Evolutionary conservation across 1,140 invertebrate genomes (phyloP), one percentile per base, ranked within the genome.

Genomic region (Aphelinus certus): DNA sequence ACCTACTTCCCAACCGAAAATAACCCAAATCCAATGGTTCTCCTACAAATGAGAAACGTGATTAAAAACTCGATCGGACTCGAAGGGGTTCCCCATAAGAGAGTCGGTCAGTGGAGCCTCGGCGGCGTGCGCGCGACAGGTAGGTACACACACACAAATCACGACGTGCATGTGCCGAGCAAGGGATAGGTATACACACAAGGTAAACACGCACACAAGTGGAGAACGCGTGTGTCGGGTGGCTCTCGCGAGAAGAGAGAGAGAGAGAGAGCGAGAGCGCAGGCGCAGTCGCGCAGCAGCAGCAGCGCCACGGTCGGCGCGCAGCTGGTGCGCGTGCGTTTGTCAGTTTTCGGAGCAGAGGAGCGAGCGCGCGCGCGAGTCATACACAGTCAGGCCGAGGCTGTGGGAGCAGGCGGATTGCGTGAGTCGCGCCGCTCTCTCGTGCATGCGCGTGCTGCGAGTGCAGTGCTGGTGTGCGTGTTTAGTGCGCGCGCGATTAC

Each of bases 391-490:
- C 79, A 77, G 76, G 79, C 73, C 81, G 82, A 80, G 81, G 82
- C 81, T 79, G 81, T 79, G 83, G 81, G 83, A 83, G 81, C 82
- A 83, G 82, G 83, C 83, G 80, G 81, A 83, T 82, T 75, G 26
- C 26, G 26, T 26, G 26, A 26, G 26, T 26, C 26, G 26, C 26
- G 26, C 26, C 26, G 26, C 26, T 26, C 26, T 26, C 26, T 26
- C 26, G 26, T 42, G 62, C 42, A 51, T 47, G 45, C 42, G 58
- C 47, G 46, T 58, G 43, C 49, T 55, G 67, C 70, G 65, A 53
- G 67, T 68, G 47, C 51, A 75, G 57, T 49, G 53, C 53, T 48
- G 66, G 3, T 43, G 53, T 26, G 26, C 26, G 26, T 26, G 26
- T 26, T 26, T 26, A 0, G 26, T 26, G 26, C 26, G 26, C 26